Evolutionary conservation across 2,888 invertebrate genomes (phyloP), one percentile per base, ranked within the genome.

Genomic region (Nycteola revayana): DNA sequence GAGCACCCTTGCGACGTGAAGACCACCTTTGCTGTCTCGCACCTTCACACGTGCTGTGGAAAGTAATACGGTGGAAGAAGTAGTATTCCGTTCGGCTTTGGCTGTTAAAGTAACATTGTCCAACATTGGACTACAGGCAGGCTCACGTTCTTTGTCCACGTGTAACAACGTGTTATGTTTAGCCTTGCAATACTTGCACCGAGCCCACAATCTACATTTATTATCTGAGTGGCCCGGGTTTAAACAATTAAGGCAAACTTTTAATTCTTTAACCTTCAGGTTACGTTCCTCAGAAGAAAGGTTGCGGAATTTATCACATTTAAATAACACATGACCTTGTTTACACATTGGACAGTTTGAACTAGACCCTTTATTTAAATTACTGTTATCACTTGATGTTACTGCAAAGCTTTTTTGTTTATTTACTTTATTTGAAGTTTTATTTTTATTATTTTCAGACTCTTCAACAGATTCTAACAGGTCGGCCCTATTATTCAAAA

Each of bases 171-270:
- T 34, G 9, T 34, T 34, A n/a, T 28, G 33, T 7, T 10, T 9
- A 1, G 4, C 3, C 28, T 27, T 33, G 20, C 18, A 28, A 22
- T 27, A 33, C 28, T 14, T 28, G 20, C 33, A 34, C 24, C 24
- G 18, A 25, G 28, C n/a, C n/a, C n/a, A 28, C 3, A 34, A 18
- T 7, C 10, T 28, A 10, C 28, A 34, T 1, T 7, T 6, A 1
- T 29, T 29, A 28, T 20, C 25, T 7, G 25, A 7, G 10, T 28
- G 28, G 2, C 34, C 34, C 2, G 11, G 8, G 8, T 25, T 25
- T 21, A 35, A 23, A 21, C 26, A 35, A n/a, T 35, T 35, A 9
- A 35, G 4, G 10, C 35, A 35, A 10, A 35, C 35, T 11, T 25
- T 29, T 0, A 14, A 34, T 5, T 25, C 14, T 20, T 28, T 28